Base-by-base conservation (phyloP, 2,797 vertebrate genomes). In the Catamblyrhynchus diadema region DNA sequence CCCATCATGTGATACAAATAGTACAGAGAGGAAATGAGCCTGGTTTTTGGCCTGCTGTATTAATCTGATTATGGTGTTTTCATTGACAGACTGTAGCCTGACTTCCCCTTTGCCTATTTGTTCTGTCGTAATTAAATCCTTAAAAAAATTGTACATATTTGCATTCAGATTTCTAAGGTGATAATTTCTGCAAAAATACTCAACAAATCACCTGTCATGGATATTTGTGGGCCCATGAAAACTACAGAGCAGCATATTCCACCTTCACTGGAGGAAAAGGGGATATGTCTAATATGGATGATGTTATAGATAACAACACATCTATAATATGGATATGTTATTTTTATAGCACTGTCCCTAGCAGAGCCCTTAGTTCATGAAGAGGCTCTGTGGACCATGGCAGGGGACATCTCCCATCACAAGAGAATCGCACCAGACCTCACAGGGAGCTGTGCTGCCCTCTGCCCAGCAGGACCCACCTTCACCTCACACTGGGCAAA, bases 81-180 rank as follows among this genome's bases (percentile, higher is more conserved):
- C 56, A 39, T 5, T 67, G 51, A 73, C 47, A 57, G 54, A 59
- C 16, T 1, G 1, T 10, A 41, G 28, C 37, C 70, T 48, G 39
- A 21, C 75, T 42, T 61, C 35, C 21, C 21, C 35, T 57, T 64
- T 20, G n/a, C 14, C 41, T 70, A 10, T 45, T 32, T 75, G 14
- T n/a, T 81, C 21, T 35, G 41, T 35, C 71, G n/a, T 33, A 59
- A 80, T 64, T 45, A 50, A 85, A 61, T 39, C 48, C 27, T 75
- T 42, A 19, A 0, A 6, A 45, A 42, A 60, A 16, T 1, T 1
- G 28, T 17, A 22, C 14, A 2, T 41, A 14, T 48, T 77, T 64
- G 41, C 48, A 56, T 65, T 81, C 73, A 25, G 41, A 42, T 69
- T n/a, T 37, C 33, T 69, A 19, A 51, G 9, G 27, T 15, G 60